phyloP scores from a whole-genome alignment of 2,113 vertebrate species.

The Motacilla tschutschensis region DNA sequence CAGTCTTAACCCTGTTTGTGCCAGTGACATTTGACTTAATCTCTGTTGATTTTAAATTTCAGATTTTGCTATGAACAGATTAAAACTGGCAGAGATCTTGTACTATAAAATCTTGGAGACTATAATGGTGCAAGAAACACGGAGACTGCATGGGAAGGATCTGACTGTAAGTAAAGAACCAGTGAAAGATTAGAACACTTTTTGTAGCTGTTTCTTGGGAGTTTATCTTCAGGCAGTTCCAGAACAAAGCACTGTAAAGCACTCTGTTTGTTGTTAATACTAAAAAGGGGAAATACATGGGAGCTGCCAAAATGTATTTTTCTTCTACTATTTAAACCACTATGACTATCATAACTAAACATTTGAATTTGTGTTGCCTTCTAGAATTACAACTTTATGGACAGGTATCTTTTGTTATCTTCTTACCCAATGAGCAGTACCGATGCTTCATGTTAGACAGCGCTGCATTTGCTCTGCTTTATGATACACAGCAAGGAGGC shows the following conservation, averaged over 20 bases:
- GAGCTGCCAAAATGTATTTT: neutral
- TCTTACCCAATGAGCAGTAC: neutral
- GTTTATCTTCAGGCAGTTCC: neutral
- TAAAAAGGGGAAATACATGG: neutral
- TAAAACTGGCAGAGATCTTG: slow-evolving; percentile 93
- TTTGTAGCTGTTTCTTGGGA: neutral
- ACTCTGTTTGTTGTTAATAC: neutral
- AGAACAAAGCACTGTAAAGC: neutral
- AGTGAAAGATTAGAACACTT: neutral
- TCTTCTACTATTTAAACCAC: neutral
- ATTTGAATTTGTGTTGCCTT: neutral
- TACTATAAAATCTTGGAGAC: slow-evolving; percentile 97
- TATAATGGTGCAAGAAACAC: slow-evolving; percentile 88
- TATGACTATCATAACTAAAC: neutral
- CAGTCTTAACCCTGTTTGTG: neutral
- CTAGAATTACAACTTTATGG: neutral
- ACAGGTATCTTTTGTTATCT: neutral
- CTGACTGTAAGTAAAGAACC: slow-evolving; percentile 84
- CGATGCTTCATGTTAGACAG: neutral
- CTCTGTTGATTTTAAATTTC: slow-evolving; percentile 27
- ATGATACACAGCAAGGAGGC: neutral
- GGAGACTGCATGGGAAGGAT: slow-evolving; percentile 90
- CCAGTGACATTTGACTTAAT: neutral
- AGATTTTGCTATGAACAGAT: slow-evolving; percentile 95
- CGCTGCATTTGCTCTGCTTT: neutral